phyloP scores from a whole-genome alignment of 2,797 vertebrate species.

The Hydrolagus colliei region DNA sequence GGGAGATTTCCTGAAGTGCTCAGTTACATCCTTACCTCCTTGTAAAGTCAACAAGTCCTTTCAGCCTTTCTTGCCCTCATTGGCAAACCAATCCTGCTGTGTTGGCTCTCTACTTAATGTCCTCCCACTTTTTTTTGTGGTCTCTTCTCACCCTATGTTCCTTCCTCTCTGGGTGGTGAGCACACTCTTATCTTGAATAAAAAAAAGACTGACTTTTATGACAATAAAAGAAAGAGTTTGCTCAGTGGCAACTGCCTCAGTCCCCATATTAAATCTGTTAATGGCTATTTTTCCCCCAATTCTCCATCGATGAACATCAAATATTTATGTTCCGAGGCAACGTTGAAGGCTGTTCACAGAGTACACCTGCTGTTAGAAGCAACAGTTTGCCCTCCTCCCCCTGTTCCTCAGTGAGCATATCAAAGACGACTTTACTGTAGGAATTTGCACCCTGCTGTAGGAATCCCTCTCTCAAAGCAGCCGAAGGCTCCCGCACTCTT shows the following conservation, averaged over 20 bases:
- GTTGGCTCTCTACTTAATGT: not conserved
- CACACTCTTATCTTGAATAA: not conserved
- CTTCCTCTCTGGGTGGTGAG: not conserved
- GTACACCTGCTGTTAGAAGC: constrained; percentile 24
- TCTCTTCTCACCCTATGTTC: not conserved
- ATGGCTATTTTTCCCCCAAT: not conserved
- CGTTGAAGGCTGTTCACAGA: constrained; percentile 4
- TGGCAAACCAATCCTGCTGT: not conserved
- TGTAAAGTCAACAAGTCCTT: not conserved
- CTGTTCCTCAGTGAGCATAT: not conserved
- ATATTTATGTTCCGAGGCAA: not conserved
- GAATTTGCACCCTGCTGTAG: not conserved
- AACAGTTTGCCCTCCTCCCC: not conserved
- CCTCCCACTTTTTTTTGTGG: too few species aligned
- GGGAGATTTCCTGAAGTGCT: not conserved
- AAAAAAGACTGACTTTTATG: too few species aligned
- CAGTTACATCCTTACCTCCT: not conserved
- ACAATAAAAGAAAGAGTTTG: too few species aligned
- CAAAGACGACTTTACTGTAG: not conserved
- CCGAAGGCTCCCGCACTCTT: not conserved
- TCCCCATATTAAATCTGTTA: not conserved
- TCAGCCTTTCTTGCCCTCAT: not conserved
- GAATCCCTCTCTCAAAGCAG: constrained; percentile 16
- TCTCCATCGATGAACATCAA: not conserved
- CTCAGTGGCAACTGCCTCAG: not conserved